Evolutionary conservation across 2,797 vertebrate genomes (phyloP).

Genomic region (Pogonophryne albipinna): DNA sequence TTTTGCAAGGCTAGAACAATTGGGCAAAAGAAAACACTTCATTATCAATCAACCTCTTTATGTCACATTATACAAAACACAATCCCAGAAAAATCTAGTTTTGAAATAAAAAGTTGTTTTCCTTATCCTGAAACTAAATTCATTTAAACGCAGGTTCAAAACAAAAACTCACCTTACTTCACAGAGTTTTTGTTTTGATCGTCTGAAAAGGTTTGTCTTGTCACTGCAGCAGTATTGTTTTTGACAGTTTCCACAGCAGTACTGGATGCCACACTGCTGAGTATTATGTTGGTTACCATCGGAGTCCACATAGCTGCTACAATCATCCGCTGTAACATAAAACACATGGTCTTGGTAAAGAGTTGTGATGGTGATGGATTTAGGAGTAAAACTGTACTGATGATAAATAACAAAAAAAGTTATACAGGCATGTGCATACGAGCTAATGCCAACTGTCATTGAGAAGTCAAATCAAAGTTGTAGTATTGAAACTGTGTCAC

Average conservation of each 20-base stretch:
- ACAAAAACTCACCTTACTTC: constrained; percentile 4
- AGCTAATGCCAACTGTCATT: neutral
- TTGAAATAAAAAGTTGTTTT: too few species aligned
- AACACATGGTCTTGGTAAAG: neutral
- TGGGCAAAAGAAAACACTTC: neutral
- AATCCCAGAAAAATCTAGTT: too few species aligned
- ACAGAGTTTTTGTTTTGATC: constrained; percentile 6
- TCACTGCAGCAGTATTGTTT: constrained; percentile 38
- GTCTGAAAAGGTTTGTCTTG: neutral
- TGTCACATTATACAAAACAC: too few species aligned
- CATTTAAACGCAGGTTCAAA: neutral
- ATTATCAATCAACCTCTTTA: too few species aligned
- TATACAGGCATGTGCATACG: neutral
- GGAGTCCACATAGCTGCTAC: neutral
- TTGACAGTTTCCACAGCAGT: constrained; percentile 57
- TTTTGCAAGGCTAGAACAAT: fast-evolving
- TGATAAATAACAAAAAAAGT: neutral
- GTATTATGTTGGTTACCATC: fast-evolving
- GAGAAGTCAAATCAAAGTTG: neutral
- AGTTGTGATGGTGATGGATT: neutral
- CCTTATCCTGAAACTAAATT: neutral
- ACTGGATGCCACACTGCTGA: neutral
- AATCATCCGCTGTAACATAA: constrained; percentile 44
- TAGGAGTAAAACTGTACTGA: neutral
- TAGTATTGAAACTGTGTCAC: neutral